Conservation (phyloP, 1,140 invertebrate species). For the Zaprionus ghesquierei region DNA sequence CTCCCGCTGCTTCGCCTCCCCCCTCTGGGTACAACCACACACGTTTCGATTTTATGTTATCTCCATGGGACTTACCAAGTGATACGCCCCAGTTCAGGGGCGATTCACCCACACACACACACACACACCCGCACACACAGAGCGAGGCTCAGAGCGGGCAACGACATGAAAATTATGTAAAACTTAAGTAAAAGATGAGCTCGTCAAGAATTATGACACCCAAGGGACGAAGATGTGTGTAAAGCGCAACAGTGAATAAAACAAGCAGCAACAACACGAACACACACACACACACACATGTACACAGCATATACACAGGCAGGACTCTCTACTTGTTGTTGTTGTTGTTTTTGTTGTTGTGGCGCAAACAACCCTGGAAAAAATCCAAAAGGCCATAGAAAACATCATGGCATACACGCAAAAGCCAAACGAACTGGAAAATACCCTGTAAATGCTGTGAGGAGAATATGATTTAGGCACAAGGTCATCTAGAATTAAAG, state of each 20-base stretch:
- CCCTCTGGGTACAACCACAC: constrained; percentile 27
- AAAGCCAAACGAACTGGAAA: background rate
- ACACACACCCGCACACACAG: background rate
- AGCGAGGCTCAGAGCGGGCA: constrained; percentile 22
- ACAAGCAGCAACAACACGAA: constrained; percentile 27
- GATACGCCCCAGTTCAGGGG: constrained; percentile 24
- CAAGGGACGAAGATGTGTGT: constrained; percentile 71
- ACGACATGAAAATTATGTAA: constrained; percentile 82
- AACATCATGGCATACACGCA: too few relatives aligned
- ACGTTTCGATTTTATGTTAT: constrained; percentile 75
- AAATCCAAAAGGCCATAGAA: constrained; percentile 21
- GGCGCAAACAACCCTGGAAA: constrained; percentile 38
- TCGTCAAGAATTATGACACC: constrained; percentile 83
- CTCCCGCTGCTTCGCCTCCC: too few relatives aligned
- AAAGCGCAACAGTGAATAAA: constrained; percentile 53
- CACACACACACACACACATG: background rate
- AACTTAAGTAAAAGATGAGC: constrained; percentile 83
- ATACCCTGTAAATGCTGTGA: constrained; percentile 11
- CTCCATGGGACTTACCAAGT: constrained; percentile 65
- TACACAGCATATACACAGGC: background rate
- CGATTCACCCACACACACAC: background rate
- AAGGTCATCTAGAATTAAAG: too few relatives aligned
- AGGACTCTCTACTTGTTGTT: constrained; percentile 4
- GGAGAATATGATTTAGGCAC: background rate
- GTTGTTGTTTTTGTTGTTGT: constrained; percentile 10